phyloP scores from a whole-genome alignment of 2,797 vertebrate species.

The Cirrhinus molitorella region DNA sequence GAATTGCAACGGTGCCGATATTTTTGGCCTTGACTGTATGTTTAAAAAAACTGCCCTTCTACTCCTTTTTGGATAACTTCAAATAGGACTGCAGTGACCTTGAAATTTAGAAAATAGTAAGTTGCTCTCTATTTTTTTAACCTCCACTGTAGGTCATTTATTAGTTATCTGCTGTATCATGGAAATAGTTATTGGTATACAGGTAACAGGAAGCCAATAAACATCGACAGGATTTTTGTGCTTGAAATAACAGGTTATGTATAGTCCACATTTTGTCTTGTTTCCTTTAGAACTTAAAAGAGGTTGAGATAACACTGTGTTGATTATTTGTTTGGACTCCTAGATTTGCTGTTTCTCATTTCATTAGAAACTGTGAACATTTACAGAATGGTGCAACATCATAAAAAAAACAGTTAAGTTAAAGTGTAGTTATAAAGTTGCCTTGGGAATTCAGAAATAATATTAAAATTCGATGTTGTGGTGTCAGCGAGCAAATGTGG shows the following conservation, averaged over 20 bases:
- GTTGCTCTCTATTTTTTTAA: too few species aligned
- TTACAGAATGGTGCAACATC: neutral
- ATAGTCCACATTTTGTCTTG: neutral
- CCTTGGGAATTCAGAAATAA: neutral
- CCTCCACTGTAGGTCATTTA: neutral
- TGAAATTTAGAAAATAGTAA: too few species aligned
- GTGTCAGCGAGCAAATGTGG: neutral
- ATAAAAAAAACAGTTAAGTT: neutral
- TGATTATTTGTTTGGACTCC: neutral
- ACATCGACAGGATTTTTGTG: neutral
- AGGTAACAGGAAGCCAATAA: neutral
- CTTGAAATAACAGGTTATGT: neutral
- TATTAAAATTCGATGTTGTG: neutral
- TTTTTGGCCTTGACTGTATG: too few species aligned
- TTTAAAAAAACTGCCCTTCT: too few species aligned
- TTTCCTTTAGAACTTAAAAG: neutral
- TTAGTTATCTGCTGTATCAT: neutral
- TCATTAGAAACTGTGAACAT: slow-evolving; percentile 1
- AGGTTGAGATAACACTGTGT: neutral
- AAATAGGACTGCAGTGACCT: too few species aligned
- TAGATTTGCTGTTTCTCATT: neutral
- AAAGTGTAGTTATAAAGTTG: neutral
- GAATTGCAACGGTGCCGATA: too few species aligned
- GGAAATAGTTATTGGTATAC: neutral
- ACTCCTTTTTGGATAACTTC: too few species aligned